Evolutionary conservation across 2,797 vertebrate genomes (phyloP).

Genomic region (Cetoscarus ocellatus): DNA sequence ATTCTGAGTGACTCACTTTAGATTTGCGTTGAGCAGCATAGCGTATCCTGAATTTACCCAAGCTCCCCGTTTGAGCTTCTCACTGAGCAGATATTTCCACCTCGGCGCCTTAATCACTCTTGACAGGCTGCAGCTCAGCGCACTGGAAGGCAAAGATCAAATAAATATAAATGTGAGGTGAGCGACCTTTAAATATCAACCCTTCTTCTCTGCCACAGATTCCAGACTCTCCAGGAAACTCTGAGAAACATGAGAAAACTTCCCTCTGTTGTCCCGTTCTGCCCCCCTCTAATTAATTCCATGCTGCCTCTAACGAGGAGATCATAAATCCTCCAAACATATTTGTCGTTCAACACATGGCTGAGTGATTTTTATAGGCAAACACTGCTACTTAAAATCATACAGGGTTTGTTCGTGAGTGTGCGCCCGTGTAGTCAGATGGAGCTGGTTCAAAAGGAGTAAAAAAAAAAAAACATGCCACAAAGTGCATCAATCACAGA

Average conservation of each 20-base stretch:
- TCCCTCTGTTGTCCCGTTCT: background rate
- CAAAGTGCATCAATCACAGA: conserved; percentile 47
- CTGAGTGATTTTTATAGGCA: background rate
- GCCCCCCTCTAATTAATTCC: background rate
- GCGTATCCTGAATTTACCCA: too few species aligned
- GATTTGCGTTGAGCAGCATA: too few species aligned
- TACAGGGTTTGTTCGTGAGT: background rate
- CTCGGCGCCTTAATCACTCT: background rate
- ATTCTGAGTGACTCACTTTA: too few species aligned
- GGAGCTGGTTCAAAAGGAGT: background rate
- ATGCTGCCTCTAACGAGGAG: background rate
- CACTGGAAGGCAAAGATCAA: background rate
- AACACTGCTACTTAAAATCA: background rate
- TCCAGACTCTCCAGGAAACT: background rate
- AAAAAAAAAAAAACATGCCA: conserved; percentile 20
- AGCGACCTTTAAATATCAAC: background rate
- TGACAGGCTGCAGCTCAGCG: background rate
- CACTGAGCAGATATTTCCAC: background rate
- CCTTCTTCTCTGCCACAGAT: background rate
- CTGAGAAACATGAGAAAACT: background rate
- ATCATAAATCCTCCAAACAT: background rate
- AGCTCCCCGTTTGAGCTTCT: background rate
- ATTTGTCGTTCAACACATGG: conserved; percentile 1
- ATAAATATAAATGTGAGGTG: background rate
- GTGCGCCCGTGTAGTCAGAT: background rate